A percentile compares a stretch with the other conserved stretches of the same genome.
Conservation (phyloP, 2,113 vertebrate genomes). For the Fulmarus glacialis region DNA sequence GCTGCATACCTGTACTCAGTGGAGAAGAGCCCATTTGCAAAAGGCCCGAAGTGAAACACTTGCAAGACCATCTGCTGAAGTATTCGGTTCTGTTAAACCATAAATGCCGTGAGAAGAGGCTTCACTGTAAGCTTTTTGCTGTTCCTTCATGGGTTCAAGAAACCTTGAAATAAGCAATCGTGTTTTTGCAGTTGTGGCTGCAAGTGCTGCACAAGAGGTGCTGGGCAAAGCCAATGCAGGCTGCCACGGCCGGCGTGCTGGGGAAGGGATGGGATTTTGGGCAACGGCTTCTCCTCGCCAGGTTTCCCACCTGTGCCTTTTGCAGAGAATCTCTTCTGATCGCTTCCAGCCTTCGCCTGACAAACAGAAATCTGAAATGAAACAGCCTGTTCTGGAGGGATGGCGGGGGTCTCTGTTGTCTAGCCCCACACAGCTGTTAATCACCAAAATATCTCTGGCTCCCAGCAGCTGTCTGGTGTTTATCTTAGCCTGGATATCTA, state of each 20-base stretch:
- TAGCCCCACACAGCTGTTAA: constrained; percentile 65
- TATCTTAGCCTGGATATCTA: constrained; percentile 61
- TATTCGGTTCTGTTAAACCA: rapidly evolving
- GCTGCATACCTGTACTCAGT: rapidly evolving
- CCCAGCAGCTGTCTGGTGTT: constrained; percentile 67
- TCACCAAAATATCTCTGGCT: constrained; percentile 48
- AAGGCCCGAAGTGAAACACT: not conserved
- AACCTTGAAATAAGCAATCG: rapidly evolving
- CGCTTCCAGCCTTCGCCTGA: not conserved
- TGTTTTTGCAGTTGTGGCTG: not conserved
- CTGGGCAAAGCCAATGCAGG: not conserved
- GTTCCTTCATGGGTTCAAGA: not conserved
- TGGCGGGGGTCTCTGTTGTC: not conserved
- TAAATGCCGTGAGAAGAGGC: not conserved
- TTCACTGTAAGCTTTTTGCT: not conserved
- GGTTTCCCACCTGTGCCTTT: not conserved
- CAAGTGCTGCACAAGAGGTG: not conserved
- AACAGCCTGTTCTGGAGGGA: constrained; percentile 3
- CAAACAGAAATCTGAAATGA: not conserved
- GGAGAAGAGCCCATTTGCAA: not conserved
- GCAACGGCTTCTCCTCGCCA: not conserved
- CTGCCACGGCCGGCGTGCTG: not conserved
- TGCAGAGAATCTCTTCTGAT: not conserved
- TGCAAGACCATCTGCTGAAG: not conserved
- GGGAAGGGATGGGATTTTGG: not conserved